phyloP scores from a whole-genome alignment of 2,113 vertebrate species.

The Coregonus clupeaformis region DNA sequence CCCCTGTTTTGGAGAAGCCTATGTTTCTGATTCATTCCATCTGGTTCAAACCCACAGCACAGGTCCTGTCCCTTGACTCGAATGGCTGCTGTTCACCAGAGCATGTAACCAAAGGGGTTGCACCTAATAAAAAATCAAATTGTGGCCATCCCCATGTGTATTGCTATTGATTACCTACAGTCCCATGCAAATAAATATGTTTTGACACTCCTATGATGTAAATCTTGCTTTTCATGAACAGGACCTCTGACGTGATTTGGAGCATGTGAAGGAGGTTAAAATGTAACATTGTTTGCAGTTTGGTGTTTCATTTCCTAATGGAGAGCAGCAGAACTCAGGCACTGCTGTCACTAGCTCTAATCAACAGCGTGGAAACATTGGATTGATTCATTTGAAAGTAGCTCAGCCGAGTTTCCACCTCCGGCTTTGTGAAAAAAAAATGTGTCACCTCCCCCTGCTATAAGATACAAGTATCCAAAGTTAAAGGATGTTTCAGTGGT shows the following conservation, averaged over 20 bases:
- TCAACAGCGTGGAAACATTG: conserved; percentile 51
- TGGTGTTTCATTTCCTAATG: not conserved
- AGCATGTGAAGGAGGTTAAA: not conserved
- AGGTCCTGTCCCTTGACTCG: not conserved
- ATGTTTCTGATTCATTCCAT: not conserved
- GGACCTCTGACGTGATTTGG: not conserved
- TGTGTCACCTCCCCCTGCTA: conserved; percentile 24
- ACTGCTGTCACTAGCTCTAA: conserved; percentile 6
- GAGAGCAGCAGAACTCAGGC: not conserved
- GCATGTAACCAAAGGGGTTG: conserved; percentile 5
- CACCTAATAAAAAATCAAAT: conserved; percentile 20
- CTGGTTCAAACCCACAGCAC: not conserved
- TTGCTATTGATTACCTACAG: not conserved
- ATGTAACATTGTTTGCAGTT: not conserved
- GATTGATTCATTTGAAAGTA: conserved; percentile 65
- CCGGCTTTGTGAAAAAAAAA: conserved; percentile 36
- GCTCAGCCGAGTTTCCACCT: conserved; percentile 61
- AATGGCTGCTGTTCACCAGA: not conserved
- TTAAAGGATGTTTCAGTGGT: conserved; percentile 15
- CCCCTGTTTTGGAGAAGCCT: not conserved
- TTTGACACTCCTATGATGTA: not conserved
- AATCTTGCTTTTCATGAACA: not conserved
- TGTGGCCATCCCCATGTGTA: not conserved
- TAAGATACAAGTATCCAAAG: conserved; percentile 24
- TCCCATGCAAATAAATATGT: not conserved